Percentiles rank a stretch among this genome's conserved stretches.
Conservation (phyloP, 2,797 vertebrate genomes). For the Gadopsis marmoratus region DNA sequence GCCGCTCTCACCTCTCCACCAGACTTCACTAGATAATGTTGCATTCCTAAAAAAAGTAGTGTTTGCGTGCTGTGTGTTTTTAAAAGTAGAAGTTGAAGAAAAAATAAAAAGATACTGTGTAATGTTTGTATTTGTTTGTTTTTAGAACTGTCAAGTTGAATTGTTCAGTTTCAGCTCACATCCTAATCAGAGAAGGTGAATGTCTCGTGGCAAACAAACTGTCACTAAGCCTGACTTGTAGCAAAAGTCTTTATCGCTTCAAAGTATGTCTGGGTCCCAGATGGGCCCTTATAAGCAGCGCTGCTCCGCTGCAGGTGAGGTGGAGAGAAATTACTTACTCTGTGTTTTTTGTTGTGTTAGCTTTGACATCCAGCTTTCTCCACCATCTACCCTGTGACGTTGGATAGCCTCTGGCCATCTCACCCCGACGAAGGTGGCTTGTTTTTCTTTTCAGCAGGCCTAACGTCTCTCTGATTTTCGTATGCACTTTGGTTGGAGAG, state of each 20-base stretch:
- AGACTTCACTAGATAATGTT: conserved; percentile 29
- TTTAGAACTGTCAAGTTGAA: conserved; percentile 56
- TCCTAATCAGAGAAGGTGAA: conserved; percentile 46
- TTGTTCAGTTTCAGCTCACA: conserved; percentile 62
- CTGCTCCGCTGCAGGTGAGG: conserved; percentile 60
- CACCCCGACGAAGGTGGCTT: conserved; percentile 75
- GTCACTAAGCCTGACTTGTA: conserved; percentile 52
- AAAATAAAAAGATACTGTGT: conserved; percentile 1
- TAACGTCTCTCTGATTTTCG: conserved; percentile 70
- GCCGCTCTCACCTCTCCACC: conserved; percentile 64
- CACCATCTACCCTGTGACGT: conserved; percentile 44
- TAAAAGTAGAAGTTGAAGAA: background rate
- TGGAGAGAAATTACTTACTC: conserved; percentile 51
- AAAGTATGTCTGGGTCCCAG: conserved; percentile 74
- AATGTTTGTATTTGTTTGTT: conserved; percentile 14
- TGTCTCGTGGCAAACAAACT: conserved; percentile 55
- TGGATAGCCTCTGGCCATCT: conserved; percentile 77
- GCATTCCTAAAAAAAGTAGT: conserved; percentile 14
- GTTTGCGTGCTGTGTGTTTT: conserved; percentile 7
- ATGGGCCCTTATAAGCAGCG: conserved; percentile 40
- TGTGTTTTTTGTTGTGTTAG: conserved; percentile 59
- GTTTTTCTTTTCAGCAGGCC: conserved; percentile 58
- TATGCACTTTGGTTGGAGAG: conserved; percentile 80
- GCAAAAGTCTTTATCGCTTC: conserved; percentile 71
- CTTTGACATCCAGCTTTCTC: conserved; percentile 54